Base-by-base conservation (phyloP, 2,888 invertebrate species). In the Gryllus longicercus region DNA sequence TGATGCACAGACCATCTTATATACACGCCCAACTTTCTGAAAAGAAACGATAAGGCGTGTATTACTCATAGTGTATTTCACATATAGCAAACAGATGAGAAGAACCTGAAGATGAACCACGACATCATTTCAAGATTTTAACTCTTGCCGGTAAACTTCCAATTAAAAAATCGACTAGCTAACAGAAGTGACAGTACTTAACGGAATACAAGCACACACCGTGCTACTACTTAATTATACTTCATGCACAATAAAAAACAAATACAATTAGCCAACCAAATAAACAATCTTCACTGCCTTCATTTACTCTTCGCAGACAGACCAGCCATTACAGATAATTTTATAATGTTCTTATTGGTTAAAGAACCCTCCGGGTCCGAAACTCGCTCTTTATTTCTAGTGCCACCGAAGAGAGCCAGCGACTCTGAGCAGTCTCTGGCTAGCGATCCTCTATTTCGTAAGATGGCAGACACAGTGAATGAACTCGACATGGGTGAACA, bases 401-500 rank as follows among this genome's bases (percentile, higher is more conserved):
- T 63, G 63, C 63, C 63, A 63, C 63, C 63, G 63, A 18, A 14
- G n/a, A 63, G 63, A 63, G 63, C 63, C 16, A 63, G n/a, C 63
- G 63, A 63, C 14, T n/a, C n/a, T 4, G 16, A 63, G 12, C 63
- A n/a, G n/a, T 63, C 63, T n/a, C 63, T 63, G n/a, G 76, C 74
- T 18, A 51, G 23, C 63, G 25, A n/a, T 63, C 79, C 49, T 76
- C 63, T 76, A 79, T 76, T 49, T n/a, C 25, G 11, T 50, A 81
- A 80, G 38, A 81, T 81, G 81, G 82, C 81, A 25, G 81, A 81
- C 74, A 78, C 74, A 74, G 51, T 79, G 38, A 80, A 85, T 86
- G 83, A 82, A 74, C 63, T 81, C 21, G 83, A 82, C 77, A 86
- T 87, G 86, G 87, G 87, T 79, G 84, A 84, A 25, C 84, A 84